Evolutionary conservation across 1,140 invertebrate genomes (phyloP).

Genomic region (Grapholita molesta): DNA sequence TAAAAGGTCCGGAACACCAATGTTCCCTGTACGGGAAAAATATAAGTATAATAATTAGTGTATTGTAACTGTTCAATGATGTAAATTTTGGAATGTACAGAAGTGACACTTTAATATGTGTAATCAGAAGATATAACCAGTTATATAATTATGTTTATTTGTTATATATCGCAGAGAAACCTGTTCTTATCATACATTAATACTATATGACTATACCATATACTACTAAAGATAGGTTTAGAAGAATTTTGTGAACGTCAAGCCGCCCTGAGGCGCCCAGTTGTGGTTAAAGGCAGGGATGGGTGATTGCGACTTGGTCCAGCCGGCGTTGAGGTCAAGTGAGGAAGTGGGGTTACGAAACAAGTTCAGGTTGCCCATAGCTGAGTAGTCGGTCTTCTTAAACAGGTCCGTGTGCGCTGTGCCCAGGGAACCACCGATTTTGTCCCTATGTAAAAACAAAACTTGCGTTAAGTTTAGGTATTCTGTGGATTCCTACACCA

Average conservation of each 20-base stretch:
- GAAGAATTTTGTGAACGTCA: not conserved
- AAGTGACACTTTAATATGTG: too few relatives aligned
- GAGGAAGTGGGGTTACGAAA: constrained; percentile 25
- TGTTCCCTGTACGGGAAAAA: too few relatives aligned
- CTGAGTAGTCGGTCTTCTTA: constrained; percentile 14
- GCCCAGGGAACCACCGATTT: not conserved
- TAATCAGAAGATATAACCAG: too few relatives aligned
- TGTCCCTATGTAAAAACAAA: not conserved
- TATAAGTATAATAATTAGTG: too few relatives aligned
- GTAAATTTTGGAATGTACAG: too few relatives aligned
- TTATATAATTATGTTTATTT: too few relatives aligned
- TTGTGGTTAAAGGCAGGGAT: constrained; percentile 18
- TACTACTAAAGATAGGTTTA: not conserved
- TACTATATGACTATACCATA: too few relatives aligned
- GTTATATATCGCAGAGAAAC: too few relatives aligned
- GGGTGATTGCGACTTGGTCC: constrained; percentile 30
- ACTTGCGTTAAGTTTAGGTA: not conserved
- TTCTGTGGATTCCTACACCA: too few relatives aligned
- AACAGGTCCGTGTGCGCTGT: not conserved
- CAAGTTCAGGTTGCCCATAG: constrained; percentile 33
- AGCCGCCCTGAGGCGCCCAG: not conserved
- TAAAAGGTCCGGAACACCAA: too few relatives aligned
- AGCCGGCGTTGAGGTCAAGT: constrained; percentile 34
- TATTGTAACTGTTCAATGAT: too few relatives aligned
- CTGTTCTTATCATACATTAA: too few relatives aligned